phyloP scores from a whole-genome alignment of 2,888 invertebrate species.

The Elaeidobius kamerunicus region DNA sequence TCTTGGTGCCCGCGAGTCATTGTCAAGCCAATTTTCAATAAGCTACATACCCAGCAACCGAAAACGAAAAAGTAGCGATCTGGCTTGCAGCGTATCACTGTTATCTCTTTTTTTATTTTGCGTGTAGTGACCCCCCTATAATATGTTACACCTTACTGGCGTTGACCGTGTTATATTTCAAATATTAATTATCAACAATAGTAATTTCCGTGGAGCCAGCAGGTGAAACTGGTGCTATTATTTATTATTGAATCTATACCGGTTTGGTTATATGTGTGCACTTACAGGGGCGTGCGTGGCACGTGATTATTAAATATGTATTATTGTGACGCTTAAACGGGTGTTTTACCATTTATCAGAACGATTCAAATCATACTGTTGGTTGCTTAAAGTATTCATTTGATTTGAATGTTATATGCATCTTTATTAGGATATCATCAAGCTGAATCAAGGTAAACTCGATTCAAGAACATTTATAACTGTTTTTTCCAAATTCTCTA shows the following conservation, averaged over 20 bases:
- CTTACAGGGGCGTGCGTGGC: constrained; percentile 26
- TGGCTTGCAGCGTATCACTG: not conserved
- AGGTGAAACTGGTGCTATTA: constrained; percentile 33
- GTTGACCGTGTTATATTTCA: constrained; percentile 32
- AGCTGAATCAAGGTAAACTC: no score
- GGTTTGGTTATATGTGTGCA: constrained; percentile 19
- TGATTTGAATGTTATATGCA: not conserved
- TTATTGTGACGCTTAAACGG: not conserved
- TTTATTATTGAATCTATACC: constrained; percentile 30
- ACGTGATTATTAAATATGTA: constrained; percentile 24
- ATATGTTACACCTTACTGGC: constrained; percentile 28
- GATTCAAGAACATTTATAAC: no score
- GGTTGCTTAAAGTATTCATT: not conserved
- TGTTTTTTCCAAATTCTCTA: no score
- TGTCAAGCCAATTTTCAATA: constrained; percentile 3
- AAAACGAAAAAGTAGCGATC: constrained; percentile 12
- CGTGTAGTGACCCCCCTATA: constrained; percentile 21
- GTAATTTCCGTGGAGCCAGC: constrained; percentile 33
- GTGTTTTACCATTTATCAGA: not conserved
- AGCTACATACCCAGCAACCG: constrained; percentile 20
- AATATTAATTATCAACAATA: constrained; percentile 35
- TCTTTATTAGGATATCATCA: no score
- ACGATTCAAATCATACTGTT: not conserved
- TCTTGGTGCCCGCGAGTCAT: not conserved
- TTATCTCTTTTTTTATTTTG: constrained; percentile 18